Conservation (phyloP, 2,797 vertebrate species). For the Hybognathus amarus region DNA sequence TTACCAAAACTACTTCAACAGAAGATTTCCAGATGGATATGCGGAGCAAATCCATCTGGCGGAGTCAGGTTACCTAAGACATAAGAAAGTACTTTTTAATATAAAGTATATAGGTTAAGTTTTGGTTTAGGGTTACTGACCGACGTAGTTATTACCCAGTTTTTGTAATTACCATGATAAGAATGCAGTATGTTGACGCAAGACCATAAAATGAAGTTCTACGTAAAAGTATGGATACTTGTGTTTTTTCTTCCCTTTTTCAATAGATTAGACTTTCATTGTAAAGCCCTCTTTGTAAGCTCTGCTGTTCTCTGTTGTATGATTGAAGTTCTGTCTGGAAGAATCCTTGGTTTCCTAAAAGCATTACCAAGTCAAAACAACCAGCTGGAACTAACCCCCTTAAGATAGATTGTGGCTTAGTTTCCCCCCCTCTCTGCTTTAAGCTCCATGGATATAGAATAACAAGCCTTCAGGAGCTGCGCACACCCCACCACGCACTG, state of each 20-base stretch:
- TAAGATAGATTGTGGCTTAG: constrained; percentile 38
- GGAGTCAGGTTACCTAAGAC: too few relatives aligned
- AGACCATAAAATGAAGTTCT: background rate
- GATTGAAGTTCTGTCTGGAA: constrained; percentile 5
- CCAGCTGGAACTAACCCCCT: constrained; percentile 61
- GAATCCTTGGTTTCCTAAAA: constrained; percentile 50
- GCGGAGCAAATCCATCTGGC: too few relatives aligned
- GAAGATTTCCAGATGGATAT: too few relatives aligned
- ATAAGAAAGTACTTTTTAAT: background rate
- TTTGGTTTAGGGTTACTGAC: background rate
- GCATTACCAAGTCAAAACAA: constrained; percentile 59
- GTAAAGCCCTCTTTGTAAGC: background rate
- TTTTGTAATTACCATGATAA: background rate
- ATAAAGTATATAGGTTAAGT: too few relatives aligned
- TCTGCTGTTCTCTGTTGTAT: constrained; percentile 21
- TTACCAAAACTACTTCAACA: too few relatives aligned
- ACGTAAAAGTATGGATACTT: background rate
- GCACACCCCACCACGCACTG: background rate
- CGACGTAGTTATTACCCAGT: background rate
- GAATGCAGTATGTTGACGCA: background rate
- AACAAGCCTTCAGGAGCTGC: constrained; percentile 19
- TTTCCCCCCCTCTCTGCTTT: background rate
- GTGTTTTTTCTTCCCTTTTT: too few relatives aligned
- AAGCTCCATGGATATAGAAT: constrained; percentile 35
- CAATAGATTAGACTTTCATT: background rate